phyloP scores from a whole-genome alignment of 2,113 vertebrate genomes.

The Hippocampus zosterae region DNA sequence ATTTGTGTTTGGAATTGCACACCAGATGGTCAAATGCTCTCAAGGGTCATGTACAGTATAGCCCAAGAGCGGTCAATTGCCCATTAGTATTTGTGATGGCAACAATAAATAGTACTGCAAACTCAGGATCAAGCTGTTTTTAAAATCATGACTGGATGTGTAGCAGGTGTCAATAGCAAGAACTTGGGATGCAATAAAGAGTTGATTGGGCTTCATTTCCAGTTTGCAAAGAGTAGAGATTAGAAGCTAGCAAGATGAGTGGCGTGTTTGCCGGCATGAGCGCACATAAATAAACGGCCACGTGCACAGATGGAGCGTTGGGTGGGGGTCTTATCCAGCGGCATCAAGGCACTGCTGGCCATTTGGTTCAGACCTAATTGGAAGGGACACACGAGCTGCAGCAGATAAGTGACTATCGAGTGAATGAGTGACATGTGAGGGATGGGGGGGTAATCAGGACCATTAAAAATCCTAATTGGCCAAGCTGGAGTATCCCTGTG shows the following conservation, averaged over 20 bases:
- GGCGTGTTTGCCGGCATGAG: constrained; percentile 21
- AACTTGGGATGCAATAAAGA: neutral
- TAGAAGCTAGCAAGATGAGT: constrained; percentile 1
- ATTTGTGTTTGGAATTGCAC: too few relatives aligned
- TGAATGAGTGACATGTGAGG: constrained; percentile 52
- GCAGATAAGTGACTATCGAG: constrained; percentile 42
- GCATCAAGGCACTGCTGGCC: constrained; percentile 40
- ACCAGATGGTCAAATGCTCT: too few relatives aligned
- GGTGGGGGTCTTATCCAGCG: constrained; percentile 20
- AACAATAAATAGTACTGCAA: too few relatives aligned
- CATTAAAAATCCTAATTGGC: constrained; percentile 65
- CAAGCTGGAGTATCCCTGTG: constrained; percentile 49
- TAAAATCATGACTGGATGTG: neutral
- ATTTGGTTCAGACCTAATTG: constrained; percentile 62
- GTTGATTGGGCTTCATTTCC: constrained; percentile 3
- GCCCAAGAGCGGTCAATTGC: too few relatives aligned
- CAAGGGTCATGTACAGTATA: too few relatives aligned
- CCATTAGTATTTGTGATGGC: neutral
- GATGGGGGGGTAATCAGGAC: constrained; percentile 49
- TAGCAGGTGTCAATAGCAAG: constrained; percentile 16
- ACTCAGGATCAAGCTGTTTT: neutral
- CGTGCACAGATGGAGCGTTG: constrained; percentile 34
- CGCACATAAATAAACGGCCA: constrained; percentile 28
- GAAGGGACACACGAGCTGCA: constrained; percentile 38
- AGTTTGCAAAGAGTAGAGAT: constrained; percentile 8